These are phyloP conservation scores for Garra rufa DNA, from an alignment of 2,113 vertebrate genomes.

Conservation along the genomic window DNA sequence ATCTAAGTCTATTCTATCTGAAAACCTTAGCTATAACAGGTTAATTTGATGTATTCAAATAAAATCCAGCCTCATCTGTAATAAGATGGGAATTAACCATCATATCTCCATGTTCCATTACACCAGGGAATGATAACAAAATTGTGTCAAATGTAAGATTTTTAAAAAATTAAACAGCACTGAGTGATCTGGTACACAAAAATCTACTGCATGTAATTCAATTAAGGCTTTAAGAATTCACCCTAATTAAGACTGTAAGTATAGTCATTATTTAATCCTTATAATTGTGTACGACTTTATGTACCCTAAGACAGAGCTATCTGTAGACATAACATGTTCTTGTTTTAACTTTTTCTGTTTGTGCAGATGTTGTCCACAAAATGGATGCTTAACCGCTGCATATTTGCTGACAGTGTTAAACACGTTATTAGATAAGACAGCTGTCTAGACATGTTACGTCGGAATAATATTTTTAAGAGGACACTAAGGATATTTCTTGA, in stretches of 20 bases:
- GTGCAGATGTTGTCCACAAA: not conserved
- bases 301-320: not conserved
- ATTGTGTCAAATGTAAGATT: not conserved
- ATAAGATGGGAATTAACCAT: not conserved
- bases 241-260: not conserved
- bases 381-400: constrained; percentile 14
- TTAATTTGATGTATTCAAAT: not conserved
- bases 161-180: not conserved
- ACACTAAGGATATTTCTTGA: not conserved
- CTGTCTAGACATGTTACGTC: not conserved
- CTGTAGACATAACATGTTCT: not conserved
- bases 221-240: not conserved
- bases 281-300: not conserved
- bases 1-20: not conserved
- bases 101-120: not conserved
- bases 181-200: not conserved
- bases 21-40: not conserved
- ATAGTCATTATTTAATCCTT: not conserved
- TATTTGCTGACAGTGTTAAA: not conserved
- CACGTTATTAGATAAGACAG: not conserved
- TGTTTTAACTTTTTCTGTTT: not conserved
- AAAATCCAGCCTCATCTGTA: not conserved
- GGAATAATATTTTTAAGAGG: not conserved
- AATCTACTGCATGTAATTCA: not conserved
- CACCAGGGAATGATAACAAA: not conserved